Base-by-base conservation (phyloP, 2,888 invertebrate species). In the Dendrolimus pini region DNA sequence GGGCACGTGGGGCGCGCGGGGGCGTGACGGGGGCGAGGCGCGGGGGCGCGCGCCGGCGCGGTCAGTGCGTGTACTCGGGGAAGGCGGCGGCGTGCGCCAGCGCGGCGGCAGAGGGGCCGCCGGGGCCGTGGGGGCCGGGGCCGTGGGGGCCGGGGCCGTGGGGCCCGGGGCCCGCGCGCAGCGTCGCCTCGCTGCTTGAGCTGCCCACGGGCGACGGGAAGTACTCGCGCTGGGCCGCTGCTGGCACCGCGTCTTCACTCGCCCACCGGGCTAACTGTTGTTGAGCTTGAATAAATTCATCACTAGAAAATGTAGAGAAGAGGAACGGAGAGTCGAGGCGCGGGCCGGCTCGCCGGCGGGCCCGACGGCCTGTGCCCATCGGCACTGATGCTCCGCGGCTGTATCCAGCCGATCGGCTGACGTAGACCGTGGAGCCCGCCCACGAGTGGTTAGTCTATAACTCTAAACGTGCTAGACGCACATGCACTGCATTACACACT, bases 211-310 rank as follows among this genome's bases (percentile, higher is more conserved):
- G 83, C 78, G 85, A 80, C 61, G 82, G 82, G 77, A 75, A 75
- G 81, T 82, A 82, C 65, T 88, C 89, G 84, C 90, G 86, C 69
- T 62, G 65, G 56, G 60, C 61, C 61, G 59, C 66, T 85, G 87
- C 92, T 88, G 92, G 92, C 88, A 93, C 92, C 86, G 92, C 92
- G 91, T 96, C 96, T 93, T 96, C 96, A 95, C 96, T 96, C 93
- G 96, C 96, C 96, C 96, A 96, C 94, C 95, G 96, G 95, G 95
- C 96, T 95, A 96, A 94, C 94, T 95, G 96, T 95, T 95, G 96
- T 95, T 96, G 96, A 96, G 96, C 96, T 96, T 96, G 96, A 96
- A 96, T 96, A 96, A 96, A 96, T 94, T 96, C 96, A 96, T 96
- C 96, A 96, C 96, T 96, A 96, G 94, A 96, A 96, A 95, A 95